phyloP scores from a whole-genome alignment of 2,888 invertebrate species.

The Mesochorus sp. region DNA sequence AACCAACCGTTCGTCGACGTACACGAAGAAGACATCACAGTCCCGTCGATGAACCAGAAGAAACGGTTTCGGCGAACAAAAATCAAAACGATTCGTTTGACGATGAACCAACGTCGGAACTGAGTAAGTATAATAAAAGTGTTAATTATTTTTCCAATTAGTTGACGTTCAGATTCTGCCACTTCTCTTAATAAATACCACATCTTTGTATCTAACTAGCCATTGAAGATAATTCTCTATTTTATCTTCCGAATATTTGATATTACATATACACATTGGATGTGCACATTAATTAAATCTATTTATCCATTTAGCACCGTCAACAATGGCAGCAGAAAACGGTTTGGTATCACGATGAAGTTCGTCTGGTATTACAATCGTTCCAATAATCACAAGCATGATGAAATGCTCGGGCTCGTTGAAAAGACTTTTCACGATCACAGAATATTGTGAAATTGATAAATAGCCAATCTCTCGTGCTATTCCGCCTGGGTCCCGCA shows the following conservation, averaged over 20 bases:
- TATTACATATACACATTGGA: neutral
- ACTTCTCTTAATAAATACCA: no score
- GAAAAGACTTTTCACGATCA: slow-evolving; percentile 13
- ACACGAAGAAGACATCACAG: slow-evolving; percentile 40
- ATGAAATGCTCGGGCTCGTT: slow-evolving; percentile 17
- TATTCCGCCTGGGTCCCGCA: neutral
- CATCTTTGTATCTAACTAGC: no score
- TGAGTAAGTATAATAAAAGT: neutral
- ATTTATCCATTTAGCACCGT: slow-evolving; percentile 15
- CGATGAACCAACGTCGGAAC: neutral
- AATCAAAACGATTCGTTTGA: neutral
- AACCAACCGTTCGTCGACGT: slow-evolving; percentile 1
- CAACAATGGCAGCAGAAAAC: neutral
- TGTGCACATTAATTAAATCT: neutral
- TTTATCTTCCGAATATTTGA: neutral
- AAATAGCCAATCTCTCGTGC: neutral
- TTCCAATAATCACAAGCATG: slow-evolving; percentile 20
- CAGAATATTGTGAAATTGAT: no score
- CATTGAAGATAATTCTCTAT: no score
- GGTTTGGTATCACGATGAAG: slow-evolving; percentile 42
- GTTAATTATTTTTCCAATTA: neutral
- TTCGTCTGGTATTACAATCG: neutral
- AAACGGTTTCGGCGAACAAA: neutral
- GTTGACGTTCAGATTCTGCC: neutral
- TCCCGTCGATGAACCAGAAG: neutral